phyloP scores from a whole-genome alignment of 2,113 vertebrate species.

The Oophaga pumilio region DNA sequence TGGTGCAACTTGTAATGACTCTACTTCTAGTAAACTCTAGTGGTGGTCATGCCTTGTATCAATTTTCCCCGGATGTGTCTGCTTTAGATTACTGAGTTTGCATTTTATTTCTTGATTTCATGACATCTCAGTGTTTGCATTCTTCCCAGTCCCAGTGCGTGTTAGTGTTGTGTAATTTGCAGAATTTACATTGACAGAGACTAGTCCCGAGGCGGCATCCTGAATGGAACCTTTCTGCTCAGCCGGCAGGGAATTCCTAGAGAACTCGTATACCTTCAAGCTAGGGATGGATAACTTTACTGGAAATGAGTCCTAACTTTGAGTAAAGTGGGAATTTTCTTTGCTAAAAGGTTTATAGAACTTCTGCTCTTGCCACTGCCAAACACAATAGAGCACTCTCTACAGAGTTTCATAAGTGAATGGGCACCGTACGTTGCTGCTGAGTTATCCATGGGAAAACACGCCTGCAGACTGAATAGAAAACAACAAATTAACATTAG shows the following conservation, averaged over 20 bases:
- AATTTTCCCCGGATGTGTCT: not conserved
- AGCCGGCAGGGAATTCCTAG: not conserved
- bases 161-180: not conserved
- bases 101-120: not conserved
- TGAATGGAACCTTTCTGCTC: not conserved
- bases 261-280: not conserved
- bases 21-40: not conserved
- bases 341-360: not conserved
- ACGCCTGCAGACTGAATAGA: not conserved
- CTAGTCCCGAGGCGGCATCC: not conserved
- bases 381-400: constrained; percentile 25
- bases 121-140: not conserved
- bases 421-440: not conserved
- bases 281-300: constrained; percentile 17
- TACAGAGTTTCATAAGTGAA: not conserved
- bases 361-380: not conserved
- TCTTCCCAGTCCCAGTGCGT: not conserved
- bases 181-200: not conserved
- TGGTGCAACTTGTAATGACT: not conserved
- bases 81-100: not conserved
- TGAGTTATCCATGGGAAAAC: not conserved
- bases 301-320: not conserved
- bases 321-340: constrained; percentile 42
- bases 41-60: not conserved
- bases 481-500: not conserved